Evolutionary conservation across 2,888 invertebrate species (phyloP), one percentile per base, ranked within the genome.

Genomic region (Lumbricus terrestris): DNA sequence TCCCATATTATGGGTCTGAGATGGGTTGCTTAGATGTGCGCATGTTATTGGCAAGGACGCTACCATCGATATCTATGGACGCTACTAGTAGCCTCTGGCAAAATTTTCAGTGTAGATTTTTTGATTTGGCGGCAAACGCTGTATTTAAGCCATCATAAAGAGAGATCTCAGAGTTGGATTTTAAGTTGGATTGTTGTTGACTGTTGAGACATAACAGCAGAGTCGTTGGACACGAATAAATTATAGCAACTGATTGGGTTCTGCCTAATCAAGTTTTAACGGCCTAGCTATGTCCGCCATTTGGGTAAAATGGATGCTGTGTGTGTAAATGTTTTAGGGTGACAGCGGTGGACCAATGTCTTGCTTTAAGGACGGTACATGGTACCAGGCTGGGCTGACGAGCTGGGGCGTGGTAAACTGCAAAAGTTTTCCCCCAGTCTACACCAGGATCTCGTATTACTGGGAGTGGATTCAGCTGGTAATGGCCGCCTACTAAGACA

Each of bases 261-360:
- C 47, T 47, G 47, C 3, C 18, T 42, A 40, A 40, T 40, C 6
- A 13, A 20, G 18, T 20, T n/a, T 69, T 69, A 69, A n/a, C 69
- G n/a, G 13, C 69, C n/a, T 1, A 13, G 2, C n/a, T 69, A 69
- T 69, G 69, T 69, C 29, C 69, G 8, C 69, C 69, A 69, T 69
- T 69, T 69, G 69, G 69, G 69, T 69, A 69, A 0, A 69, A 69
- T 29, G 8, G n/a, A n/a, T 69, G 69, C 69, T 85, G 37, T 85
- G 23, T 85, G 37, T 85, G 85, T 85, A 18, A 85, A 34, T 85
- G 23, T 85, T 85, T 88, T 91, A 92, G 92, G 91, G 92, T 34
- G 92, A 92, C 90, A 90, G 91, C 82, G 92, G 92, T 82, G 92
- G 92, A 15, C 92, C 92, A 29, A 91, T 92, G 91, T 89, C 90